A percentile compares a stretch with the other conserved stretches of the same genome.
phyloP scores from a whole-genome alignment of 2,113 vertebrate species.

The Apodemus speciosus region DNA sequence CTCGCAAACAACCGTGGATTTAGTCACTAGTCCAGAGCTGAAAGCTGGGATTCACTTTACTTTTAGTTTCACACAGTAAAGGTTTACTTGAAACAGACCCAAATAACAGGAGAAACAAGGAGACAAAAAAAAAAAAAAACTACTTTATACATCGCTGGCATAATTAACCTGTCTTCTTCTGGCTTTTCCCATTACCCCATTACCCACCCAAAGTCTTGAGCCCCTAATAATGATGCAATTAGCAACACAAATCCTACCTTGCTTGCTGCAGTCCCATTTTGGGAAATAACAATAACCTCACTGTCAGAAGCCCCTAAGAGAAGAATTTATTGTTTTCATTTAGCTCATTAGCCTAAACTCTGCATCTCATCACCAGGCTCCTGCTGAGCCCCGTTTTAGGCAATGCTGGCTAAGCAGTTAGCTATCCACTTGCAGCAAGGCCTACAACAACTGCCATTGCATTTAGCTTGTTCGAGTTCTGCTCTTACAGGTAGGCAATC shows the following conservation, averaged over 20 bases:
- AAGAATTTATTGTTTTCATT: conserved; percentile 78
- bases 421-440: conserved; percentile 12
- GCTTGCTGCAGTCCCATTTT: conserved; percentile 64
- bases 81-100: neutral
- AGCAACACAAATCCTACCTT: conserved; percentile 72
- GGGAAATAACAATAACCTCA: conserved; percentile 78
- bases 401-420: conserved; percentile 54
- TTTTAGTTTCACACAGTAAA: neutral
- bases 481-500: conserved; percentile 47
- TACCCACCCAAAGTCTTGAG: neutral
- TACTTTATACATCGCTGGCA: neutral
- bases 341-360: conserved; percentile 82
- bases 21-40: neutral
- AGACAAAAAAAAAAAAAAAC: neutral
- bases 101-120: neutral
- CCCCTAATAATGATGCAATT: conserved; percentile 68
- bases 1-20: conserved; percentile 59
- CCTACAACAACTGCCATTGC: conserved; percentile 32
- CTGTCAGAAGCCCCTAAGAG: conserved; percentile 78
- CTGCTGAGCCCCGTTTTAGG: conserved; percentile 66
- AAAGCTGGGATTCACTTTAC: neutral
- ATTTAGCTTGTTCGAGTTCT: conserved; percentile 48
- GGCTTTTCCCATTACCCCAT: conserved; percentile 45
- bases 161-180: conserved; percentile 14
- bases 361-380: conserved; percentile 78